phyloP scores from a whole-genome alignment of 2,888 invertebrate genomes.

The Parelbella ahira region DNA sequence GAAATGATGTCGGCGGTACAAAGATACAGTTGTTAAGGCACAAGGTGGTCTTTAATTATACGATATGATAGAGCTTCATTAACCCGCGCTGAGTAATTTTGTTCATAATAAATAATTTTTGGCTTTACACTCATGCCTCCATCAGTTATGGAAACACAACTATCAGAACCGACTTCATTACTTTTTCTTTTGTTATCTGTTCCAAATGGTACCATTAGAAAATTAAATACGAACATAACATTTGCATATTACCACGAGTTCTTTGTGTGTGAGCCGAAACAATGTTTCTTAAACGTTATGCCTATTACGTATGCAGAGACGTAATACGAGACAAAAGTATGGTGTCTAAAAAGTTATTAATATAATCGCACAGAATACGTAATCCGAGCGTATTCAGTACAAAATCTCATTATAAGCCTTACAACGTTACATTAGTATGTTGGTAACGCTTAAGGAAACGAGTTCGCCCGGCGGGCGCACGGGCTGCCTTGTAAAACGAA shows the following conservation, averaged over 20 bases:
- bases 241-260: slow-evolving; percentile 11
- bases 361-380: slow-evolving; percentile 2
- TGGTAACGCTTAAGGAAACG: slow-evolving; percentile 19
- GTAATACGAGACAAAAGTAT: slow-evolving; percentile 6
- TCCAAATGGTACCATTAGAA: slow-evolving; percentile 13
- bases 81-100: slow-evolving; percentile 48
- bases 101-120: slow-evolving; percentile 54
- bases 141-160: slow-evolving; percentile 40
- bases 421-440: slow-evolving; percentile 21
- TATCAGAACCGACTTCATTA: slow-evolving; percentile 7
- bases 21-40: slow-evolving; percentile 65
- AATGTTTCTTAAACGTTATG: slow-evolving; percentile 17
- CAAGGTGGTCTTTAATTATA: slow-evolving; percentile 72
- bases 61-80: slow-evolving; percentile 70
- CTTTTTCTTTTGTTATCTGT: slow-evolving; percentile 23
- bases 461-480: slow-evolving; percentile 23
- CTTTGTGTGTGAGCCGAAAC: slow-evolving; percentile 8
- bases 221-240: slow-evolving; percentile 21
- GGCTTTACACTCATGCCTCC: slow-evolving; percentile 42
- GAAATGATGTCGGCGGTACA: slow-evolving; percentile 59
- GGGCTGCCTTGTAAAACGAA: slow-evolving; percentile 21
- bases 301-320: slow-evolving; percentile 8
- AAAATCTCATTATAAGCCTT: slow-evolving; percentile 22
- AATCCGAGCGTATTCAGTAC: slow-evolving; percentile 5
- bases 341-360: slow-evolving; percentile 4